A percentile compares a stretch with the other conserved stretches of the same genome.
These are phyloP conservation scores for Haliaeetus leucogaster DNA, from an alignment of 2,113 vertebrate genomes.

Conservation along the genomic window DNA sequence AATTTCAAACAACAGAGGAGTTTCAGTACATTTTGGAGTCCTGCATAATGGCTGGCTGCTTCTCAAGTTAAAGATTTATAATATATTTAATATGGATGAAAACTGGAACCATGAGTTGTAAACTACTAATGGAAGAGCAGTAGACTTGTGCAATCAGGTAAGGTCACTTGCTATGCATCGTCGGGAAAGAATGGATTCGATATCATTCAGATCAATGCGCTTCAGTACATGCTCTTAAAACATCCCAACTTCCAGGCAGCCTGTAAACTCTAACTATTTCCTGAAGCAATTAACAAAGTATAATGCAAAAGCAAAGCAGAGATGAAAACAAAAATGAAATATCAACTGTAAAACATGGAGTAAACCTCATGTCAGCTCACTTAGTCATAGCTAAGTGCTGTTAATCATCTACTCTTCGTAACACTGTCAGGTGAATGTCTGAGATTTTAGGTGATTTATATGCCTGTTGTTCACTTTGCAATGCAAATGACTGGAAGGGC, in stretches of 20 bases:
- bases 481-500: slow-evolving; percentile 8
- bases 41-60: neutral
- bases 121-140: neutral
- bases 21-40: neutral
- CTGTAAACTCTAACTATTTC: neutral
- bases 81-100: neutral
- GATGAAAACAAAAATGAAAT: neutral
- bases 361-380: neutral
- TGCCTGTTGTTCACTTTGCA: neutral
- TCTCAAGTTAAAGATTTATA: neutral
- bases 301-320: neutral
- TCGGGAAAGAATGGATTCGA: neutral
- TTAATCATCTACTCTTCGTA: neutral
- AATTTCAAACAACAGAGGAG: neutral
- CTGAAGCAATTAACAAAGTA: neutral
- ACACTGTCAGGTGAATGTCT: neutral
- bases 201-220: neutral
- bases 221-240: slow-evolving; percentile 16
- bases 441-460: slow-evolving; percentile 16
- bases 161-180: neutral
- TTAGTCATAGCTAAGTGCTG: neutral
- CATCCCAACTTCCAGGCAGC: slow-evolving; percentile 20
- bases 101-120: neutral
- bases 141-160: neutral
- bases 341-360: neutral